These are phyloP conservation scores for Upupa epops DNA, from an alignment of 2,113 vertebrate genomes.

Conservation along the genomic window DNA sequence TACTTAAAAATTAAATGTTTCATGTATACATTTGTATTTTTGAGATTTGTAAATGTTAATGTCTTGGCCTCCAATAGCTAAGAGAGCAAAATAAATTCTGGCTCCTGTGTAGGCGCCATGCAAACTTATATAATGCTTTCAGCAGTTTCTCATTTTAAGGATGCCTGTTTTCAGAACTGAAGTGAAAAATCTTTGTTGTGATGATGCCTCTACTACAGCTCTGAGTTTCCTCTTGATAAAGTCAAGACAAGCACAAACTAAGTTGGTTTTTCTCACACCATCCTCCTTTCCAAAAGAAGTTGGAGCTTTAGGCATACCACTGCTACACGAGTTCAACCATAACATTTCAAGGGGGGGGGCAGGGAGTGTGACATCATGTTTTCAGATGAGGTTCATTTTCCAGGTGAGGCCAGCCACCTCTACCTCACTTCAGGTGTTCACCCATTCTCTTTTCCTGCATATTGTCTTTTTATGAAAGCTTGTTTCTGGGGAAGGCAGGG, in stretches of 20 bases:
- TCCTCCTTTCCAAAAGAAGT: not conserved
- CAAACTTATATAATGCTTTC: not conserved
- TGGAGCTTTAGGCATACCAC: not conserved
- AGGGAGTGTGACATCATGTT: not conserved
- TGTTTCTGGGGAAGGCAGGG: not conserved
- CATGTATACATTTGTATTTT: not conserved
- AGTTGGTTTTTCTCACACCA: not conserved
- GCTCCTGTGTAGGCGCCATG: not conserved
- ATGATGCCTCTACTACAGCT: not conserved
- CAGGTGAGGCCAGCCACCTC: not conserved
- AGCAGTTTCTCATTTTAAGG: not conserved
- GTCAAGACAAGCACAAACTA: not conserved
- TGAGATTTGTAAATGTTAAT: not conserved
- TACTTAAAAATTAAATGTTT: not conserved
- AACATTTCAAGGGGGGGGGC: not conserved
- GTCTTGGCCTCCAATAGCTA: not conserved
- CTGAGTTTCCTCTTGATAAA: not conserved
- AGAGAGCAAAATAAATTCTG: not conserved
- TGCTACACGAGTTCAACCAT: not conserved
- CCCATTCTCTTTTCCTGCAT: not conserved
- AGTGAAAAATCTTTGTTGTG: not conserved
- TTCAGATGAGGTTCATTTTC: not conserved
- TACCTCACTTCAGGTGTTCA: not conserved
- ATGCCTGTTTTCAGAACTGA: not conserved
- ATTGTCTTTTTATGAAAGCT: not conserved